phyloP scores from a whole-genome alignment of 2,888 invertebrate species.

The Girardia tigrina region DNA sequence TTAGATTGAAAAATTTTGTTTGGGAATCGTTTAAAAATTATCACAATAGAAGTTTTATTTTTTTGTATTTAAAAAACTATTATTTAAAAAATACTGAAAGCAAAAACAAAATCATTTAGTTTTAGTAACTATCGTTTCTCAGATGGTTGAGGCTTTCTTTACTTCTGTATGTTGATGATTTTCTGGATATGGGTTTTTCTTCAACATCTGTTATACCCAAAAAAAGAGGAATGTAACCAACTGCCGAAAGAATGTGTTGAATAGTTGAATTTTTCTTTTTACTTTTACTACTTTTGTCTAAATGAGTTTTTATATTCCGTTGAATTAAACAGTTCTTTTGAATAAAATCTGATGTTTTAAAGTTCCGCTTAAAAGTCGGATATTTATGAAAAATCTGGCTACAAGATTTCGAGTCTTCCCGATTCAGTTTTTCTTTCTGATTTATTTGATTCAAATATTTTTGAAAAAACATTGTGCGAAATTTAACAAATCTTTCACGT shows the following conservation, averaged over 20 bases:
- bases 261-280: not conserved
- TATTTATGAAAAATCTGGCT: not conserved
- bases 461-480: not conserved
- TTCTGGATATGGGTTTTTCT: constrained; percentile 2
- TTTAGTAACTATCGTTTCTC: not conserved
- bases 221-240: not conserved
- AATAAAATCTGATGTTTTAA: not conserved
- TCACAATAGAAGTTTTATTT: no score
- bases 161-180: not conserved
- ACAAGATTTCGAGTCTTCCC: not conserved
- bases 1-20: no score
- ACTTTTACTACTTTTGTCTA: not conserved
- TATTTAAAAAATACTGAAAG: constrained; percentile 15
- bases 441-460: constrained; percentile 2
- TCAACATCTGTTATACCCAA: constrained; percentile 15
- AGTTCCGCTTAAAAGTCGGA: not conserved
- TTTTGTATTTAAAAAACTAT: not conserved
- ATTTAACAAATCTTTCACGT: not conserved
- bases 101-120: constrained; percentile 19
- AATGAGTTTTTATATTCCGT: not conserved
- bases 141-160: not conserved
- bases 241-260: not conserved
- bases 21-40: no score
- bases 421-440: not conserved
- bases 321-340: not conserved